Evolutionary conservation across 2,113 vertebrate species (phyloP), one percentile per base, ranked within the genome.

Genomic region (Oryzias javanicus): DNA sequence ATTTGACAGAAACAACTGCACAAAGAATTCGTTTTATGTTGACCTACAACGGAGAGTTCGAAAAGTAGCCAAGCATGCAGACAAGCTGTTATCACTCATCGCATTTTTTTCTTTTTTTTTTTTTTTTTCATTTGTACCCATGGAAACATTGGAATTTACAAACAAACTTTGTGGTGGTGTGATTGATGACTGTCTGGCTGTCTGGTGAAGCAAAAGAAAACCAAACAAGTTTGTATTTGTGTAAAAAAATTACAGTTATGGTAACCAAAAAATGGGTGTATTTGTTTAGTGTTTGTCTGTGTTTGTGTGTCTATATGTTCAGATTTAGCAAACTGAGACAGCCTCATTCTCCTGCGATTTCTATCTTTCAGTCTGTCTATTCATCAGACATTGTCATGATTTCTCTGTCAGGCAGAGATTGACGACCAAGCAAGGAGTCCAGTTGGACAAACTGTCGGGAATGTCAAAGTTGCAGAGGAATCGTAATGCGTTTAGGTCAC

Each of bases 261-360:
- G 49, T 42, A 68, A 46, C 5, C 45, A 65, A 55, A 6, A 49
- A 14, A 57, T 59, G 50, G 35, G 55, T 50, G 55, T 62, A 19
- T 65, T 69, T 49, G 52, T 64, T 61, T 35, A 35, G 17, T 55
- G 19, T 29, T 22, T 27, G 49, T 58, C 14, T 63, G 16, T 48
- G 49, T 46, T 51, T 73, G 48, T 55, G 41, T 62, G 19, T 69
- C 16, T 53, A 60, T 29, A 44, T 24, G 24, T 19, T 46, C 1
- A 45, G 18, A 27, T 35, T 53, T 81, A 48, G 63, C 53, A 80
- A 65, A 80, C 63, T 64, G 65, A 67, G 67, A 62, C 74, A 82
- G 73, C 76, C 24, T 67, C 47, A 22, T 44, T 69, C 74, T 60
- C 58, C 60, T 57, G 55, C 63, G 58, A 62, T 42, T 35, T 65